A percentile compares a stretch with the other conserved stretches of the same genome.
These are phyloP conservation scores for Cerastoderma edule DNA, from an alignment of 2,888 invertebrate genomes.

Conservation along the genomic window DNA sequence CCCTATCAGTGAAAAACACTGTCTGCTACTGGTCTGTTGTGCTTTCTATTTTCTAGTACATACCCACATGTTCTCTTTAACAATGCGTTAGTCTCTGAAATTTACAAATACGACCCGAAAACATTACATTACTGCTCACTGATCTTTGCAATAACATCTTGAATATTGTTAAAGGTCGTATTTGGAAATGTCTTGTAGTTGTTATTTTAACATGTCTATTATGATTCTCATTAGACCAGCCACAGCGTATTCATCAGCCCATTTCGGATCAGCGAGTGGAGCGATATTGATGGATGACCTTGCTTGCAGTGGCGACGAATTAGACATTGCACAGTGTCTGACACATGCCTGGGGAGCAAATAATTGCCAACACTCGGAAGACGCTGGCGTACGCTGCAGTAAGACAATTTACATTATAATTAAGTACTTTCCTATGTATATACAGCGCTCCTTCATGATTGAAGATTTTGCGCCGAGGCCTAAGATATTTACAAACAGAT, in stretches of 20 bases:
- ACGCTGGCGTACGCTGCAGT: conserved; percentile 60
- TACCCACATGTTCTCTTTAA: not conserved
- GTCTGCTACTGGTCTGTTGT: too few relatives aligned
- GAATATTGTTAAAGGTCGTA: not conserved
- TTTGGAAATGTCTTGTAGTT: not conserved
- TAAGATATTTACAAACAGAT: not conserved
- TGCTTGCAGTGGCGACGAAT: conserved; percentile 45
- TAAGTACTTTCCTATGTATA: not conserved
- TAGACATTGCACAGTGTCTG: conserved; percentile 43
- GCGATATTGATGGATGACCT: conserved; percentile 41
- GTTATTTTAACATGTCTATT: not conserved
- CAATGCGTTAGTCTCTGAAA: not conserved
- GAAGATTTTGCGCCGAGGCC: not conserved
- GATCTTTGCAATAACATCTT: not conserved
- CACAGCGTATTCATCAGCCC: conserved; percentile 21
- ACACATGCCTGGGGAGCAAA: conserved; percentile 37
- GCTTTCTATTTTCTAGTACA: not conserved
- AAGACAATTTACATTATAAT: conserved; percentile 1
- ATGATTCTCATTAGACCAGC: conserved; percentile 6
- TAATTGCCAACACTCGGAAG: conserved; percentile 48
- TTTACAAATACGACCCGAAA: not conserved
- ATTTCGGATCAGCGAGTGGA: conserved; percentile 38
- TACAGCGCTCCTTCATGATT: not conserved
- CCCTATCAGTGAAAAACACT: too few relatives aligned
- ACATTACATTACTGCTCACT: not conserved